Evolutionary conservation across 2,797 vertebrate genomes (phyloP), one percentile per base, ranked within the genome.

Genomic region (Paratrypauchen microcephalus): DNA sequence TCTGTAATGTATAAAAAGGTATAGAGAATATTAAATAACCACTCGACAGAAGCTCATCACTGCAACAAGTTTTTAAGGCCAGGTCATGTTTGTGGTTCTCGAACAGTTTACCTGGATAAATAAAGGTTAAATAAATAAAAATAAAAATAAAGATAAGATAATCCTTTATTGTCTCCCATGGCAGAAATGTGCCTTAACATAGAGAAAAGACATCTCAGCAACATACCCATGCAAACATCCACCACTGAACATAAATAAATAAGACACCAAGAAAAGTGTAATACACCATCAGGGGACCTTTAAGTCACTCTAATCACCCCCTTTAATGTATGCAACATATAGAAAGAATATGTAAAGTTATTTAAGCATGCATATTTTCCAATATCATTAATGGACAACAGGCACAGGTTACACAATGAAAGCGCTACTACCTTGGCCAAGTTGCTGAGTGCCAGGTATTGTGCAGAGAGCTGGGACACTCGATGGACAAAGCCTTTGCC

Each of bases 401-500:
- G 13, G 39, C 6, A 26, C 8, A 48, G 2, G 58, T 69, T 62
- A 72, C 59, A 68, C 55, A 69, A 56, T 24, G 36, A 52, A 58
- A 64, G 66, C 26, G 11, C 64, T 23, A 65, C 88, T 89, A 99
- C 98, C 98, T 99, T 99, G 64, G 97, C 97, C 89, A 98, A 84
- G 94, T 96, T 99, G 95, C 95, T 96, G 92, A 99, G 94, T 69
- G 96, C 94, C 86, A 99, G 93, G 89, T 96, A 99, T 69, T 96
- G 96, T 70, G 97, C 95, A 71, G 96, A 98, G 78, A 99, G 94
- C 92, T 98, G 97, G 82, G 97, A 98, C 70, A 98, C 97, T 82
- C 96, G 96, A 92, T 98, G 97, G 87, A 96, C 93, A 92, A 98
- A 99, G 90, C 95, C 96, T 93, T 96, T 98, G 88, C 95, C 95